These are phyloP conservation scores for Semnornis frantzii DNA, from an alignment of 2,113 vertebrate species.

Conservation along the genomic window DNA sequence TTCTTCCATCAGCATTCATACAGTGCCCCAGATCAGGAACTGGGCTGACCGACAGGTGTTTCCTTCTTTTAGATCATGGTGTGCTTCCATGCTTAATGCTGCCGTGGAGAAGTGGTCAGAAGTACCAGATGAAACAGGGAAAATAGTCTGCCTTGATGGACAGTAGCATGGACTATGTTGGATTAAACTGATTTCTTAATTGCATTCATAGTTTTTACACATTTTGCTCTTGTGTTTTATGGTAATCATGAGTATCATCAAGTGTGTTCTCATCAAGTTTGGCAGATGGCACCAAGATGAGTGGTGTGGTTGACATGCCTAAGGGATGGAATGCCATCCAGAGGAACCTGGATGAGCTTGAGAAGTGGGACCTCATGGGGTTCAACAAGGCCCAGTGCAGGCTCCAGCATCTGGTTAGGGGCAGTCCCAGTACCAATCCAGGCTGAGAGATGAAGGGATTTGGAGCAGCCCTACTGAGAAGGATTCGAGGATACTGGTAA, in stretches of 20 bases:
- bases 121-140: background rate
- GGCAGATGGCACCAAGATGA: no score
- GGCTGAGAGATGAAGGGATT: no score
- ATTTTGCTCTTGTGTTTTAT: background rate
- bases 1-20: background rate
- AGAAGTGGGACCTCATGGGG: no score
- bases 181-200: background rate
- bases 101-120: background rate
- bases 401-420: no score
- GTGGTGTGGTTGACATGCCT: no score
- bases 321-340: no score
- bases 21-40: background rate
- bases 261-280: no score
- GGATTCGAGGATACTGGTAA: no score
- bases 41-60: background rate
- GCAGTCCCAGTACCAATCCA: no score
- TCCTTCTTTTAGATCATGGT: background rate
- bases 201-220: background rate
- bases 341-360: no score
- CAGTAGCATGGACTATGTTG: background rate
- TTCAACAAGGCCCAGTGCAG: no score
- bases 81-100: background rate
- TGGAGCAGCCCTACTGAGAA: no score
- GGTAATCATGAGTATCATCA: background rate
- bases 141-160: background rate